phyloP scores from a whole-genome alignment of 2,888 invertebrate species.

The Onthophagus sagittarius region DNA sequence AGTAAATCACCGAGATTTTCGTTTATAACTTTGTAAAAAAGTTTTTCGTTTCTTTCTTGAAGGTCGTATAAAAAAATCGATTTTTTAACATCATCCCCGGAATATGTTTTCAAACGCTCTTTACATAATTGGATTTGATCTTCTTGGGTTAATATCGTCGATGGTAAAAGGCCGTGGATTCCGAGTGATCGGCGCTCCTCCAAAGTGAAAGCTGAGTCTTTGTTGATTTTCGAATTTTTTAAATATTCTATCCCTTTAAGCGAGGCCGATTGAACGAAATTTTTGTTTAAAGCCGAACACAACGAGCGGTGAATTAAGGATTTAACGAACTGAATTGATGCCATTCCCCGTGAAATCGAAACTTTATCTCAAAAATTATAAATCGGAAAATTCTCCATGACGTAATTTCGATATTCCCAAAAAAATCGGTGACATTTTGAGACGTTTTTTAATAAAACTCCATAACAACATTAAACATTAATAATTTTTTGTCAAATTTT shows the following conservation, averaged over 20 bases:
- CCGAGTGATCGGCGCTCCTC: constrained; percentile 92
- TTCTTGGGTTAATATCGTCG: constrained; percentile 81
- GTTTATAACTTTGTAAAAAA: constrained; percentile 87
- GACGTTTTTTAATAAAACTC: too few species aligned
- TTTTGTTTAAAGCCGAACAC: not conserved
- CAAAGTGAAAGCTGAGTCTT: constrained; percentile 87
- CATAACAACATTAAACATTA: too few species aligned
- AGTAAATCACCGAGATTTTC: constrained; percentile 88
- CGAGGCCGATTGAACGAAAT: not conserved
- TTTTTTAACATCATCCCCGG: constrained; percentile 54
- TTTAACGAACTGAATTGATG: too few species aligned
- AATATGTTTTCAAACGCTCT: constrained; percentile 74
- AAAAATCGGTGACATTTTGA: too few species aligned
- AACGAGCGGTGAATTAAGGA: not conserved
- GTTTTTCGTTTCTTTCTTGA: constrained; percentile 90
- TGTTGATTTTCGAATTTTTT: not conserved
- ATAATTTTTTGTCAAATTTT: too few species aligned
- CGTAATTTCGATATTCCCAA: too few species aligned
- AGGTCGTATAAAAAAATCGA: constrained; percentile 91
- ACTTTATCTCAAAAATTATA: too few species aligned
- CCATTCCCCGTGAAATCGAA: too few species aligned
- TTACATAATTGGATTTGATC: constrained; percentile 83
- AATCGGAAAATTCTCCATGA: too few species aligned
- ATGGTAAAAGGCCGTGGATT: constrained; percentile 93
- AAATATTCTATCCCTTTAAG: not conserved